A percentile compares a stretch with the other conserved stretches of the same genome.
Evolutionary conservation across 2,797 vertebrate species (phyloP).

Genomic region (Pachyuromys duprasi): DNA sequence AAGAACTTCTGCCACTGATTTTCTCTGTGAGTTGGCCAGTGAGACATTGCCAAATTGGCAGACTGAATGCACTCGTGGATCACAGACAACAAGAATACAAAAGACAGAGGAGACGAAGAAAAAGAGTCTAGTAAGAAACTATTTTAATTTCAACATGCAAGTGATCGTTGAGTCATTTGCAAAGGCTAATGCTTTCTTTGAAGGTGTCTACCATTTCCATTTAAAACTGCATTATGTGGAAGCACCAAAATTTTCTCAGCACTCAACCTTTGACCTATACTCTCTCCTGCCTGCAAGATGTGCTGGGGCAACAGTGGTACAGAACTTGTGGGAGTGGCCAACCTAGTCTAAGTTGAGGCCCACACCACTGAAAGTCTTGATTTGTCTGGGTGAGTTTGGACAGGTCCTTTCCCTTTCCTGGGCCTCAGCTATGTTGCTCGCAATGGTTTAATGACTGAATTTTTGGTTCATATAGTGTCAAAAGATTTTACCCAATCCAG

Average conservation of each 20-base stretch:
- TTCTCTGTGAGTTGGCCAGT: neutral
- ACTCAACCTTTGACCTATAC: neutral
- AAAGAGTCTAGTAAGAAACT: constrained; percentile 37
- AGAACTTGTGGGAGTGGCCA: neutral
- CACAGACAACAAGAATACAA: constrained; percentile 43
- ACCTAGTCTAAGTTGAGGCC: neutral
- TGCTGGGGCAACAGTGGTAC: neutral
- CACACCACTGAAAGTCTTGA: neutral
- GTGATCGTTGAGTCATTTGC: constrained; percentile 15
- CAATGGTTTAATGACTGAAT: neutral
- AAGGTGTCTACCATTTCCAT: constrained; percentile 42
- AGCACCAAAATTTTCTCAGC: constrained; percentile 16
- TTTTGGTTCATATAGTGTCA: neutral
- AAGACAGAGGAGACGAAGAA: neutral
- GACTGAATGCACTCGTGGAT: neutral
- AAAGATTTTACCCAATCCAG: neutral
- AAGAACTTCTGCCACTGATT: constrained; percentile 27
- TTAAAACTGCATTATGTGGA: constrained; percentile 28
- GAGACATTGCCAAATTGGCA: constrained; percentile 22
- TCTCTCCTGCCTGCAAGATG: neutral
- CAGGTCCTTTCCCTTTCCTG: constrained; percentile 22
- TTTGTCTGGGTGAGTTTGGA: neutral
- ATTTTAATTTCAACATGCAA: constrained; percentile 53
- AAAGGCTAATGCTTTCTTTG: constrained; percentile 26
- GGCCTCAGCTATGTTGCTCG: neutral